Evolutionary conservation across 2,113 vertebrate genomes (phyloP).

Genomic region (Hemibagrus wyckioides): DNA sequence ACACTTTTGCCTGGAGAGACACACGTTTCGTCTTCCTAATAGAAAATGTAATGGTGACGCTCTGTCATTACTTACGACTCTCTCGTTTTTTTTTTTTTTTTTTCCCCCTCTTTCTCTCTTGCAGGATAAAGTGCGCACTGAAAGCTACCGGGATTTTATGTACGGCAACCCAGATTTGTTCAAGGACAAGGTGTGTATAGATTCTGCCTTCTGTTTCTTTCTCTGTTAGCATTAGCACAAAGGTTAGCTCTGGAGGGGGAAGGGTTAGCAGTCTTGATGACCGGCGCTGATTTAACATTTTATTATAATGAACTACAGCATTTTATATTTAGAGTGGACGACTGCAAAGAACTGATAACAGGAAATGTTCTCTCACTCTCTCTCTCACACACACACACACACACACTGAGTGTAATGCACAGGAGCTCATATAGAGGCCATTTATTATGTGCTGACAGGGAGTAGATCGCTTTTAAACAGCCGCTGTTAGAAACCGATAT

Average conservation of each 20-base stretch:
- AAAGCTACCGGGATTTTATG: conserved; percentile 94
- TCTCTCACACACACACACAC: not conserved
- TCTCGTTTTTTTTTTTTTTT: conserved; percentile 11
- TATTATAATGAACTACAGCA: conserved; percentile 69
- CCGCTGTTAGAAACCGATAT: conserved; percentile 34
- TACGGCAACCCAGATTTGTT: conserved; percentile 88
- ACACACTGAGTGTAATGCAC: conserved; percentile 39
- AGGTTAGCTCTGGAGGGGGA: conserved; percentile 12
- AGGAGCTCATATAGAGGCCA: conserved; percentile 46
- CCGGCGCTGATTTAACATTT: conserved; percentile 71
- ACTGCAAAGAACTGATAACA: conserved; percentile 81
- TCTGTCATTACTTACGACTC: conserved; percentile 33
- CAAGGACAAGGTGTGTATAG: conserved; percentile 88
- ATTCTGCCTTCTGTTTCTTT: not conserved
- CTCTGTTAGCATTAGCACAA: conserved; percentile 13
- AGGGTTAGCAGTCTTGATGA: not conserved
- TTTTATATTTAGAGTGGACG: conserved; percentile 61
- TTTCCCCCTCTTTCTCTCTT: not conserved
- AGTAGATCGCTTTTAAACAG: conserved; percentile 53
- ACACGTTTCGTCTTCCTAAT: conserved; percentile 39
- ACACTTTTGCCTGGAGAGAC: conserved; percentile 24
- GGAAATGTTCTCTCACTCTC: conserved; percentile 53
- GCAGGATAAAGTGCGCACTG: conserved; percentile 92
- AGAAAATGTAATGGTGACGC: conserved; percentile 44
- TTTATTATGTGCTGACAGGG: conserved; percentile 61